These are phyloP conservation scores for Brachyopa scutellaris DNA, from an alignment of 2,888 invertebrate genomes.

Conservation along the genomic window DNA sequence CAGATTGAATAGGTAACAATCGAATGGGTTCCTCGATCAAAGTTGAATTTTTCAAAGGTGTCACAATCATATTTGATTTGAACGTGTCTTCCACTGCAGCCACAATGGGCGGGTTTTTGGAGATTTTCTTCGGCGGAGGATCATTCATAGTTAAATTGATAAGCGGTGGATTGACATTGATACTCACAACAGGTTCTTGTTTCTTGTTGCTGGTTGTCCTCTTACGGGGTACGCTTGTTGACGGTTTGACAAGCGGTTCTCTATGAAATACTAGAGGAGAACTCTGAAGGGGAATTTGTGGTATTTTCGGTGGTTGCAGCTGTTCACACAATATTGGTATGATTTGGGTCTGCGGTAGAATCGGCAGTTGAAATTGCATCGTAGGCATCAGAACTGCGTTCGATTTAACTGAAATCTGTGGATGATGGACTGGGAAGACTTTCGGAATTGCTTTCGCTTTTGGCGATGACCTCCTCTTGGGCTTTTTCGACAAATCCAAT, in stretches of 20 bases:
- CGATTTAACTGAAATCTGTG: slow-evolving; percentile 61
- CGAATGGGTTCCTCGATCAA: slow-evolving; percentile 8
- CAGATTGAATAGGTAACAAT: background rate
- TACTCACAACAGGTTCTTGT: slow-evolving; percentile 26
- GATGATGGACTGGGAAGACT: slow-evolving; percentile 18
- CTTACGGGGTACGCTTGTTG: slow-evolving; percentile 20
- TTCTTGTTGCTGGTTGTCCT: slow-evolving; percentile 55
- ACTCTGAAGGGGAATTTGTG: slow-evolving; percentile 51
- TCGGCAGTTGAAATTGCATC: slow-evolving; percentile 50
- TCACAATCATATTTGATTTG: background rate
- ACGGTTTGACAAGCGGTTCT: slow-evolving; percentile 11
- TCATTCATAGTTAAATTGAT: slow-evolving; percentile 7
- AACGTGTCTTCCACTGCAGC: background rate
- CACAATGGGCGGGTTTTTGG: slow-evolving; percentile 3
- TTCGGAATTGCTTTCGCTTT: slow-evolving; percentile 42
- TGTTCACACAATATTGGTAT: slow-evolving; percentile 54
- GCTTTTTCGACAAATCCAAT: slow-evolving; percentile 79
- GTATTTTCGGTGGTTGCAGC: slow-evolving; percentile 19
- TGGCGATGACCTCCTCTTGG: slow-evolving; percentile 72
- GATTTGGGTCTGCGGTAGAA: slow-evolving; percentile 69
- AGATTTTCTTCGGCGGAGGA: slow-evolving; percentile 25
- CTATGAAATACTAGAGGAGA: slow-evolving; percentile 32
- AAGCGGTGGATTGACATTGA: background rate
- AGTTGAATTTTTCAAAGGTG: background rate
- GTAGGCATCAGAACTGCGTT: slow-evolving; percentile 49